Evolutionary conservation across 2,797 vertebrate genomes (phyloP).

Genomic region (Hafferia zeledoni): DNA sequence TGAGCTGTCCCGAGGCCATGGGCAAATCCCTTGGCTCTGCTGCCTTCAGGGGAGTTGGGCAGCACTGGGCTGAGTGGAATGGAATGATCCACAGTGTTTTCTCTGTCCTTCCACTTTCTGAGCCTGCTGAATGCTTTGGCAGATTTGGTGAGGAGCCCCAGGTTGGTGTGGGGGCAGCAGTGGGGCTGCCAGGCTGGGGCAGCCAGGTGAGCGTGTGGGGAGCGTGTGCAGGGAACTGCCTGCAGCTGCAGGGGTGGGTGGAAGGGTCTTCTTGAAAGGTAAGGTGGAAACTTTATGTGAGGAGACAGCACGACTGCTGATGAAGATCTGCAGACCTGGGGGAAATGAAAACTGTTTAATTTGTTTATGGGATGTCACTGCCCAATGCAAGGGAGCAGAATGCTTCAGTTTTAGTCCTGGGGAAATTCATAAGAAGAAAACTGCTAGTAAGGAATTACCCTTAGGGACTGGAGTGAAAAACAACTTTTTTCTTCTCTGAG

Average conservation of each 20-base stretch:
- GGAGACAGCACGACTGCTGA: background rate
- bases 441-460: background rate
- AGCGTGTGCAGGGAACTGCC: fast-evolving
- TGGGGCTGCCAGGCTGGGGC: too few species aligned
- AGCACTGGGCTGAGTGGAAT: background rate
- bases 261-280: background rate
- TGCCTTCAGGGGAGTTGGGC: background rate
- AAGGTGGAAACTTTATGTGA: background rate
- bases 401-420: background rate
- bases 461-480: background rate
- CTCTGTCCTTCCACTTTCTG: background rate
- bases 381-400: background rate
- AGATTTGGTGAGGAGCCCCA: background rate
- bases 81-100: background rate
- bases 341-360: background rate
- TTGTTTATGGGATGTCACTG: background rate
- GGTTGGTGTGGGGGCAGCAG: background rate
- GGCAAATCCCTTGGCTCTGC: background rate
- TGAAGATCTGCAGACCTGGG: background rate
- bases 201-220: background rate
- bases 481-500: background rate
- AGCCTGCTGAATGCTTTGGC: background rate
- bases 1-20: background rate
- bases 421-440: background rate
- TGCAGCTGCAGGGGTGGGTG: background rate